Conservation (phyloP, 1,140 invertebrate genomes). For the Drosophila yakuba region DNA sequence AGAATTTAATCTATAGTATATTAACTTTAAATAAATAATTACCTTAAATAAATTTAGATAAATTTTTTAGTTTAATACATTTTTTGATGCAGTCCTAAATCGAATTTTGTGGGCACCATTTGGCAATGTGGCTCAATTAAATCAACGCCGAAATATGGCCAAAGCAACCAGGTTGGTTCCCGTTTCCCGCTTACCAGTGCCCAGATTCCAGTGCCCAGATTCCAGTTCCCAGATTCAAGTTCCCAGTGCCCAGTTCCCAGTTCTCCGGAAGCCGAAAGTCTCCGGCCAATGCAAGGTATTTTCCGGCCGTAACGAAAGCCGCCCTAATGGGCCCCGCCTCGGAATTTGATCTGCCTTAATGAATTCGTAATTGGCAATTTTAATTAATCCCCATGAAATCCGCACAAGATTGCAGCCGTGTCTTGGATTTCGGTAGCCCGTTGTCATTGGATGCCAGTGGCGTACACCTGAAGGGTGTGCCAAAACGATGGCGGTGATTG, state of each 20-base stretch:
- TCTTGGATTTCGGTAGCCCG: constrained; percentile 56
- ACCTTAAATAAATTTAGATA: too few species aligned
- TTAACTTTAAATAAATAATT: too few species aligned
- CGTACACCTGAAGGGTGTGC: constrained; percentile 1
- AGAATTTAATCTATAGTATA: neutral
- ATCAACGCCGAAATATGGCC: neutral
- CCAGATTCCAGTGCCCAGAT: neutral
- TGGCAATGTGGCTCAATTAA: neutral
- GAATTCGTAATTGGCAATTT: constrained; percentile 84
- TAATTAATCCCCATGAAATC: constrained; percentile 82
- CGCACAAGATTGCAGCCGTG: constrained; percentile 58
- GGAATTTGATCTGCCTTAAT: constrained; percentile 72
- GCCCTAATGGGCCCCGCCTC: constrained; percentile 33
- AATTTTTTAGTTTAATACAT: too few species aligned
- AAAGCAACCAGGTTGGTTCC: neutral
- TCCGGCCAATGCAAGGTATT: neutral
- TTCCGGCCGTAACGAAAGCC: constrained; percentile 28
- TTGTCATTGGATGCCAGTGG: constrained; percentile 55
- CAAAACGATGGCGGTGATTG: too few species aligned
- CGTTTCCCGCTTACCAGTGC: too few species aligned
- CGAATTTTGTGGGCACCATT: too few species aligned
- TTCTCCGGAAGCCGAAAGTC: neutral
- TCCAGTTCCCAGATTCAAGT: neutral
- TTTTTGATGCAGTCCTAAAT: too few species aligned
- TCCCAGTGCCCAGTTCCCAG: neutral